Evolutionary conservation across 1,140 invertebrate species (phyloP), one percentile per base, ranked within the genome.

Genomic region (Anastatus disparis): DNA sequence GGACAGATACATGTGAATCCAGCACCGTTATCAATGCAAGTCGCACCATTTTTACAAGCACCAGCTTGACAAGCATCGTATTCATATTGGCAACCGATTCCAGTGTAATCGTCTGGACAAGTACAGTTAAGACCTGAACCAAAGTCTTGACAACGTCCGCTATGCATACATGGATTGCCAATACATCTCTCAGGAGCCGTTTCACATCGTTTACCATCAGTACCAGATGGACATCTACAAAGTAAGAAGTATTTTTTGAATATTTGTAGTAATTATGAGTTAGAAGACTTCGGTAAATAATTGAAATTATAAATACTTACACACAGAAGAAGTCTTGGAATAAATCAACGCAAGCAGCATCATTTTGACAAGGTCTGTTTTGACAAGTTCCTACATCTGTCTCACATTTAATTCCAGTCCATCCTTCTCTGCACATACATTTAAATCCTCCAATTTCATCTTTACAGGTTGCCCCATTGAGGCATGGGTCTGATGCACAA

Each of bases 301-400:
- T 35, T 35, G 10, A 35, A 35, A 35, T 35, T 6, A 35, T 35
- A 10, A 6, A 35, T 83, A 91, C 91, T 91, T 90, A 93, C 88
- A 97, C 96, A 79, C 97, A 98, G 91, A 98, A 98, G 82, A 93
- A 98, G 78, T 98, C 97, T 86, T 95, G 90, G 90, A 97, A 97
- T 3, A 98, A 86, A 80, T 97, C 92, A 55, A 97, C 94, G 84
- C 97, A 99, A 20, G 89, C 89, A 20, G 96, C 97, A 78, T 96
- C 92, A 83, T 98, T 98, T 78, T 95, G 92, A 82, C 97, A 99
- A 2, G 96, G 96, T 61, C 88, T 88, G 65, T 90, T 91, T 68
- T 91, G 89, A 79, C 97, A 99, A 58, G 90, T 93, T 70, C 94
- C 94, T 65, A 97, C 91, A 79, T 97, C 95, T 22, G 85, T 87